A percentile compares a stretch with the other conserved stretches of the same genome.
phyloP scores from a whole-genome alignment of 2,113 vertebrate genomes.

The Syngnathus floridae region DNA sequence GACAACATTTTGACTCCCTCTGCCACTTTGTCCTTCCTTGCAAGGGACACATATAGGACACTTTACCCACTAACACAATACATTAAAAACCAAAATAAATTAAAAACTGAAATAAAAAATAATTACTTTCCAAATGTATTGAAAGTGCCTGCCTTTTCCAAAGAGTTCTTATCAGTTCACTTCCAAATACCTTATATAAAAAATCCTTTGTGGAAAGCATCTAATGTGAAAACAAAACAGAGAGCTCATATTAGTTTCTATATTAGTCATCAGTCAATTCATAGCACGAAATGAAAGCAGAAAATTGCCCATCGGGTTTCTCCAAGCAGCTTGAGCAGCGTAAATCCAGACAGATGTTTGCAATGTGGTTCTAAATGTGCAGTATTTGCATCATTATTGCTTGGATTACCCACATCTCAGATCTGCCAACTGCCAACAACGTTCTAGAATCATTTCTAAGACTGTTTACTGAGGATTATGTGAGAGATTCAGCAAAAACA shows the following conservation, averaged over 20 bases:
- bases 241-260: not conserved
- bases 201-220: not conserved
- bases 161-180: not conserved
- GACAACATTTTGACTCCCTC: too few relatives aligned
- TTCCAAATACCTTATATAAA: not conserved
- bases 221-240: not conserved
- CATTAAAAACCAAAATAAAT: too few relatives aligned
- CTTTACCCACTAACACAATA: too few relatives aligned
- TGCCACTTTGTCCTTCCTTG: too few relatives aligned
- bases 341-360: conserved; percentile 31
- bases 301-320: not conserved
- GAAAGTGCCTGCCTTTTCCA: too few relatives aligned
- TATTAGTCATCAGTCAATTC: not conserved
- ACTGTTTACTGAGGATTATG: conserved; percentile 25
- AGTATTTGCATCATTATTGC: conserved; percentile 33
- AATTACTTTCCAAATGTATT: too few relatives aligned
- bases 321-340: conserved; percentile 22
- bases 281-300: not conserved
- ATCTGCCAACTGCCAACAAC: conserved; percentile 9
- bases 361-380: conserved; percentile 13
- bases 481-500: conserved; percentile 9
- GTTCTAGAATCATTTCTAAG: conserved; percentile 10
- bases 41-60: too few relatives aligned
- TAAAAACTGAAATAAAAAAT: too few relatives aligned
- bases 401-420: conserved; percentile 16